These are phyloP conservation scores for Ciconia stormi DNA, from an alignment of 2,113 vertebrate species.

Conservation along the genomic window DNA sequence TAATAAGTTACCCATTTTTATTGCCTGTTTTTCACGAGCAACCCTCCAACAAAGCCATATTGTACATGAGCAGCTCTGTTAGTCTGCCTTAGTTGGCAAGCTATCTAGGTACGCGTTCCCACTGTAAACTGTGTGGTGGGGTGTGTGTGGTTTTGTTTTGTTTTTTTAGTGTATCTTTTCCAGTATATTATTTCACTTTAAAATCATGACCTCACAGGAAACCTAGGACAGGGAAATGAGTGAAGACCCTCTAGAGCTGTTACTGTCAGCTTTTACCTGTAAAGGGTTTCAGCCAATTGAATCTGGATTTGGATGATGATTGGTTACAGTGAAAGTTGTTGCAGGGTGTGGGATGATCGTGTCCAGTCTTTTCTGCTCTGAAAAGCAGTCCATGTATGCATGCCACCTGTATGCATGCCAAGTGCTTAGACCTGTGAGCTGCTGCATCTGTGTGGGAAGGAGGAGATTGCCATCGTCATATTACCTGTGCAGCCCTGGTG, in stretches of 20 bases:
- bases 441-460: neutral
- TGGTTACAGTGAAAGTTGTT: neutral
- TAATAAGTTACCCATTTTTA: slow-evolving; percentile 55
- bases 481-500: neutral
- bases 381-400: accelerated
- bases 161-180: neutral
- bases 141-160: neutral
- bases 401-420: neutral
- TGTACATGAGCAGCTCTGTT: neutral
- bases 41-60: neutral
- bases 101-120: neutral
- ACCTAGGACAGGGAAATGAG: neutral
- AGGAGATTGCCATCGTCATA: neutral
- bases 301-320: neutral
- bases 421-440: neutral
- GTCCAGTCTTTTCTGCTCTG: neutral
- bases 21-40: slow-evolving; percentile 8
- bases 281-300: neutral
- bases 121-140: neutral
- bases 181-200: neutral
- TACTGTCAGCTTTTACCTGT: neutral
- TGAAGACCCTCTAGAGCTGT: neutral
- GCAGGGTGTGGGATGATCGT: neutral
- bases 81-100: neutral
- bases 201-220: neutral